Evolutionary conservation across 2,113 vertebrate species (phyloP), one percentile per base, ranked within the genome.

Genomic region (Actinemys pallida): DNA sequence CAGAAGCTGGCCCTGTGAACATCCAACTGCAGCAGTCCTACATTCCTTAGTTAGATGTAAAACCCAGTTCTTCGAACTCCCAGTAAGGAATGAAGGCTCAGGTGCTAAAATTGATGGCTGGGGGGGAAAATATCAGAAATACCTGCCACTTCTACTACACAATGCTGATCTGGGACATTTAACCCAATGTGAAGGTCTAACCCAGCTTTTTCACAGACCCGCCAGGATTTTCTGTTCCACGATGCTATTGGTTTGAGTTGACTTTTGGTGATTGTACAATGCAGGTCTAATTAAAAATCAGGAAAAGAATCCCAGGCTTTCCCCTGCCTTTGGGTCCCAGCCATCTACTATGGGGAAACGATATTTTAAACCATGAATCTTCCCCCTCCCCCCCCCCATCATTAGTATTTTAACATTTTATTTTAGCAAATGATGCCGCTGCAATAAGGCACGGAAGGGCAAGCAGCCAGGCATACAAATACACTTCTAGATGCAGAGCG

Each of bases 1-100:
- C 81, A 25, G 79, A 16, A 0, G 1, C 35, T 1, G 25, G 35
- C 86, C 19, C 4, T 0, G 0, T 1, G 3, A 81, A 47, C 45
- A 59, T 27, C 1, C 0, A 0, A 84, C 27, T 53, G 53, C 2
- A 2, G 62, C 12, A 57, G 69, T 78, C 75, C n/a, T 4, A 42
- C 0, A 2, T 62, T 56, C 3, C 65, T 86, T 88, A 72, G 88
- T 1, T 53, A 14, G 65, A 22, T 20, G 54, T 31, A 80, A 45
- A 87, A 56, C 39, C 53, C 54, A 22, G 29, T 0, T 17, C 57
- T 80, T 20, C 50, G 9, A 3, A 19, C 0, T 39, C 65, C 19
- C 42, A 27, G 39, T 25, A 47, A 27, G 75, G 42, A 78, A 78
- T 22, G n/a, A 72, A 72, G 65, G 65, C 8, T 5, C n/a, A 72